These are phyloP conservation scores for Rhodeus uyekii DNA, from an alignment of 2,797 vertebrate genomes.

Conservation along the genomic window DNA sequence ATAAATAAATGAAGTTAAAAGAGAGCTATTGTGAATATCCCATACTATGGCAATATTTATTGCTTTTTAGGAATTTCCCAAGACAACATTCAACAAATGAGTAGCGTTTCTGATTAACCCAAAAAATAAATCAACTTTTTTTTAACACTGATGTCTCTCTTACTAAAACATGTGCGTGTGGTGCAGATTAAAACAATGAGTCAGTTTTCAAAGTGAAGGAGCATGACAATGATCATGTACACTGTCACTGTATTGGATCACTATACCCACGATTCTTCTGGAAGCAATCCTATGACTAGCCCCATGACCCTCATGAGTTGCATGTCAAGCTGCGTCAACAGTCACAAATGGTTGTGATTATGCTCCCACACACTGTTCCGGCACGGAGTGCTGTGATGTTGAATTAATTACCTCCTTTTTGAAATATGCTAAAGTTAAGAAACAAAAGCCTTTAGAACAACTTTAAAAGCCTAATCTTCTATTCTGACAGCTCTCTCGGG, in stretches of 20 bases:
- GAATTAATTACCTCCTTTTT: slow-evolving; percentile 39
- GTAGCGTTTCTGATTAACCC: too few species aligned
- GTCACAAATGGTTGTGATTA: slow-evolving; percentile 46
- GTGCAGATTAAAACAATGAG: slow-evolving; percentile 17
- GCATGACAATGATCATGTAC: slow-evolving; percentile 33
- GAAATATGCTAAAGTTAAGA: not conserved
- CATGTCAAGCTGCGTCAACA: slow-evolving; percentile 35
- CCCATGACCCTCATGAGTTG: slow-evolving; percentile 51
- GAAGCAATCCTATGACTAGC: slow-evolving; percentile 48
- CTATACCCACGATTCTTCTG: slow-evolving; percentile 47
- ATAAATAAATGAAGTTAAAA: too few species aligned
- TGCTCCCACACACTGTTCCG: slow-evolving; percentile 30
- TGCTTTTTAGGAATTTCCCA: not conserved
- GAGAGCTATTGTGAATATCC: not conserved
- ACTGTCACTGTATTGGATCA: slow-evolving; percentile 37
- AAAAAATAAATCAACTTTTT: too few species aligned
- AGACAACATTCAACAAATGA: not conserved
- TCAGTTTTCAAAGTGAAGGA: slow-evolving; percentile 17
- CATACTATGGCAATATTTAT: not conserved
- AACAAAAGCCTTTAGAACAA: slow-evolving; percentile 38
- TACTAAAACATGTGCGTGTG: slow-evolving; percentile 14
- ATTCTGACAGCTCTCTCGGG: slow-evolving; percentile 55
- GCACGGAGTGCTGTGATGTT: slow-evolving; percentile 14
- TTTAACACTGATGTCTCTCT: not conserved
- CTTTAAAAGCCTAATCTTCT: slow-evolving; percentile 52